Evolutionary conservation across 2,888 invertebrate species (phyloP).

Genomic region (Tolmerus cingulatus): DNA sequence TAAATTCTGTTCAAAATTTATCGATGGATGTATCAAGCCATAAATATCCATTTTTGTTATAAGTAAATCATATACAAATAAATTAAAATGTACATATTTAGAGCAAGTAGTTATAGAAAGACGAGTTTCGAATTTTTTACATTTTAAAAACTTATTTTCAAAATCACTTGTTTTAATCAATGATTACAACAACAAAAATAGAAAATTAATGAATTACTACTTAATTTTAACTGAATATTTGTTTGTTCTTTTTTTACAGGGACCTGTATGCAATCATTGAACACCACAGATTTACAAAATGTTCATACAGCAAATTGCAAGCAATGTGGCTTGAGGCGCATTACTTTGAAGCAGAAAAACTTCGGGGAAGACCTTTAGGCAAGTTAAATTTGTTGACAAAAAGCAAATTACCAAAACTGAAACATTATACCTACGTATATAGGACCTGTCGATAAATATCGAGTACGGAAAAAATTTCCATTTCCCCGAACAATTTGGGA

Average conservation of each 20-base stretch:
- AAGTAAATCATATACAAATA: too few species aligned
- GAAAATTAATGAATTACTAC: too few species aligned
- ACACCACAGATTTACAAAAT: conserved; percentile 87
- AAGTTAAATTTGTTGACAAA: conserved; percentile 45
- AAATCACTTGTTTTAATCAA: too few species aligned
- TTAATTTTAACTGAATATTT: too few species aligned
- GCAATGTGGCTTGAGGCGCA: conserved; percentile 96
- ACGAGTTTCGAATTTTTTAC: too few species aligned
- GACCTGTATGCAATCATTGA: conserved; percentile 90
- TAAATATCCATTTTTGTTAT: too few species aligned
- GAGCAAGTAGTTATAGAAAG: too few species aligned
- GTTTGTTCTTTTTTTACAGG: conserved; percentile 61
- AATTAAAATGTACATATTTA: too few species aligned
- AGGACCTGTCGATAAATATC: conserved; percentile 91
- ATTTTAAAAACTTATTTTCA: too few species aligned
- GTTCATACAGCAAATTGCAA: conserved; percentile 85
- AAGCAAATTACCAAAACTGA: background rate
- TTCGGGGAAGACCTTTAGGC: conserved; percentile 85
- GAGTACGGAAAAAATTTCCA: conserved; percentile 93
- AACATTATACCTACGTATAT: background rate
- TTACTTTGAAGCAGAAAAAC: conserved; percentile 91
- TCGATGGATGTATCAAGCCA: too few species aligned
- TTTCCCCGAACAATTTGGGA: conserved; percentile 93
- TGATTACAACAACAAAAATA: too few species aligned
- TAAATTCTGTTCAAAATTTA: too few species aligned